Evolutionary conservation across 2,888 invertebrate genomes (phyloP), one percentile per base, ranked within the genome.

Genomic region (Napeogenes sylphis): DNA sequence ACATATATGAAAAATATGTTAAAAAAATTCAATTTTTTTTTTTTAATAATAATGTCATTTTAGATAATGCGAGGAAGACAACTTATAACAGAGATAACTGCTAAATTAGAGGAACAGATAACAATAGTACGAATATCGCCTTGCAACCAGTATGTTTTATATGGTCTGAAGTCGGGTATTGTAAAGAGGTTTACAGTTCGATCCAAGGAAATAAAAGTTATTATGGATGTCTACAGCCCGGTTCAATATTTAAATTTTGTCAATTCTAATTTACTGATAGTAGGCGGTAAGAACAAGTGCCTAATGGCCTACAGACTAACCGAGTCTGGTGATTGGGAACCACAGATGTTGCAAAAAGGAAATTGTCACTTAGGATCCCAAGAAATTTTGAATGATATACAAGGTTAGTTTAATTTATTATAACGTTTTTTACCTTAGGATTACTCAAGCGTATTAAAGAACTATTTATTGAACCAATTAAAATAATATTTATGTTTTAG

Each of bases 81-180:
- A 66, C 74, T 86, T 0, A 70, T 91, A 46, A 82, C 85, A 53
- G 90, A 91, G 79, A 85, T 90, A 60, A 74, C 82, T 3, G 83
- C 87, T 30, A 82, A 82, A 62, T 70, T 82, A 0, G 81, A 88
- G 55, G 91, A 89, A 45, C 84, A 80, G 58, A 89, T 93, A 57
- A 88, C 85, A 2, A 77, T 77, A 4, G 79, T 93, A 2, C 84
- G 83, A 59, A 84, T 92, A 66, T 89, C 90, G 1, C 86, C 91
- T 0, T 88, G 92, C 76, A 92, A 91, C 68, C 87, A 86, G 45
- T 86, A 88, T 74, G 77, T 92, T 1, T 73, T 92, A 10, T 92
- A 90, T 72, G 88, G 91, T 0, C 82, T 91, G 0, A 81, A 84
- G 14, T 87, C 87, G 0, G 91, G 91, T 2, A 72, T 73, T 0